Conservation (phyloP, 2,113 vertebrate genomes). For the Melanerpes formicivorus region DNA sequence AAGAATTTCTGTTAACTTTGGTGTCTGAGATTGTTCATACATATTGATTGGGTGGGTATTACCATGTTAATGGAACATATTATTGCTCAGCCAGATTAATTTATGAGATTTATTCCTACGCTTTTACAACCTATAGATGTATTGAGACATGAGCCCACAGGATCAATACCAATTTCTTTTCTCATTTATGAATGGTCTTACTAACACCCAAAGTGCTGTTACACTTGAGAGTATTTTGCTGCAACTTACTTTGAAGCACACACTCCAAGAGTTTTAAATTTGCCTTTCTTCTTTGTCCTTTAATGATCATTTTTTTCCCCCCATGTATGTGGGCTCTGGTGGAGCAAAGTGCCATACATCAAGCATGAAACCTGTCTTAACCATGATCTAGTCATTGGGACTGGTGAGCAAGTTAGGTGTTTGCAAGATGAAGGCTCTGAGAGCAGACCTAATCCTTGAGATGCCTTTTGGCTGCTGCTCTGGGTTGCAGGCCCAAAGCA, state of each 20-base stretch:
- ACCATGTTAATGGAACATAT: conserved; percentile 21
- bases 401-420: neutral
- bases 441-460: neutral
- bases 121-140: neutral
- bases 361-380: neutral
- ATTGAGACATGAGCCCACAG: conserved; percentile 23
- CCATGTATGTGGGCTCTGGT: neutral
- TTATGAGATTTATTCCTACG: conserved; percentile 46
- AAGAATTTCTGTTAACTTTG: conserved; percentile 23
- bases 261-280: neutral
- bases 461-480: neutral
- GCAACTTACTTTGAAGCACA: neutral
- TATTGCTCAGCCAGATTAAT: conserved; percentile 53
- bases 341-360: neutral
- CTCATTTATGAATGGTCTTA: conserved; percentile 24
- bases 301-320: neutral
- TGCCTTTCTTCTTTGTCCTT: neutral
- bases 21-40: neutral
- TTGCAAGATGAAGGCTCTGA: neutral
- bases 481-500: neutral
- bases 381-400: neutral
- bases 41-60: conserved; percentile 6
- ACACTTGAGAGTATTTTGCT: conserved; percentile 1
- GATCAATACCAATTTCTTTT: conserved; percentile 62
- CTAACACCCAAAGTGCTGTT: neutral